Evolutionary conservation across 1,140 invertebrate species (phyloP).

Genomic region (Drosophila novamexicana): DNA sequence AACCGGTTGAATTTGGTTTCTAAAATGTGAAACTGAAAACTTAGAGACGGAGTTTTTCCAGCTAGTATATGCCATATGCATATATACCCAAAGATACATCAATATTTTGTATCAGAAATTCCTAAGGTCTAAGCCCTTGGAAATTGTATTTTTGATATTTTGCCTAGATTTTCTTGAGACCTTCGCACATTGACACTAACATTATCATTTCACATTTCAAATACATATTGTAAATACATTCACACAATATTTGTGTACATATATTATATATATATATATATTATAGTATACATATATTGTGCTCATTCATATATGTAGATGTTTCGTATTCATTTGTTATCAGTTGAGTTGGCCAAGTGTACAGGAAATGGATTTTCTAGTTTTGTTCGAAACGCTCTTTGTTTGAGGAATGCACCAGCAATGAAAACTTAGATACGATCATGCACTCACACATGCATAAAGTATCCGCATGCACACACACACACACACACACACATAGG

Average conservation of each 20-base stretch:
- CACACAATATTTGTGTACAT: neutral
- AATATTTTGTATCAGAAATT: no score
- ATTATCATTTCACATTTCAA: neutral
- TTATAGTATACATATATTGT: no score
- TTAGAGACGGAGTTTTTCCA: no score
- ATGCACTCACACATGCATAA: neutral
- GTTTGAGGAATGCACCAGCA: constrained; percentile 6
- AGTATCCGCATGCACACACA: neutral
- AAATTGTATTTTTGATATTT: neutral
- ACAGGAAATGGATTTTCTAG: constrained; percentile 57
- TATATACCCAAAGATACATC: no score
- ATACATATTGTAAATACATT: neutral
- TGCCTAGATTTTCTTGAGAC: neutral
- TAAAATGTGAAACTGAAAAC: no score
- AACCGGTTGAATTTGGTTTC: no score
- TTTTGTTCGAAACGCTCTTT: constrained; percentile 21
- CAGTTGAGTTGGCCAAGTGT: constrained; percentile 44
- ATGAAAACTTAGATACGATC: constrained; percentile 14
- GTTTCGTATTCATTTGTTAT: constrained; percentile 27
- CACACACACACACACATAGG: neutral
- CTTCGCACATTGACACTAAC: neutral
- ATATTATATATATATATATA: neutral
- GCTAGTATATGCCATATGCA: no score
- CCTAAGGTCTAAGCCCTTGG: neutral
- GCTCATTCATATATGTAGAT: neutral